Evolutionary conservation across 1,140 invertebrate species (phyloP), one percentile per base, ranked within the genome.

Genomic region (Oncopodura yosiiana): DNA sequence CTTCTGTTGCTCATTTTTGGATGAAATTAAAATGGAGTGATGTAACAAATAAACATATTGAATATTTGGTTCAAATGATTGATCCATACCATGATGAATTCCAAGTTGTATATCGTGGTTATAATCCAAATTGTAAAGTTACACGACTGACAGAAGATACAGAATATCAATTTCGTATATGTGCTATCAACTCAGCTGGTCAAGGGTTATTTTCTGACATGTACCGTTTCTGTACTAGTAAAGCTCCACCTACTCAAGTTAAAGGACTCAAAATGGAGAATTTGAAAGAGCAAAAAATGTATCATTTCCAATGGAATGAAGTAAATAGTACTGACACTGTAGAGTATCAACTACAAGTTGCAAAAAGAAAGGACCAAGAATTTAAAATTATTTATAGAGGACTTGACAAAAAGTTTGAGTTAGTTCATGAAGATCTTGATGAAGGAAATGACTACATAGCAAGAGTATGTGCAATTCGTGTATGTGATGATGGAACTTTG

Each of bases 11-110:
- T 1, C 83, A 87, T 70, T 89, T 88, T 70, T 82, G 80, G 69
- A 74, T 93, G 43, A 87, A 87, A 66, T 73, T 93, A 18, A 87
- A 87, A 69, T 93, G 89, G 88, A 80, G 78, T 16, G 81, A 84
- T 37, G 76, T 75, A 12, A 76, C 77, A 61, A 81, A 78, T 58
- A 65, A 73, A 11, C 81, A 84, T 64, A 80, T 82, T 11, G 81
- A 83, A 61, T 90, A 86, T 71, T 81, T 77, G 56, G 74, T 92
- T 43, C 84, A 89, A 72, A 84, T 86, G 80, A 80, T 81, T 58
- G 80, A 77, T 58, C 70, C 73, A 2, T 73, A 79, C 32, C 73
- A 74, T 37, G 80, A 83, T 53, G 68, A 70, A 62, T 88, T 82
- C 70, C 79, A 83, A 58, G 73, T 78, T 19, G 80, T 89, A 16